Conservation (phyloP, 2,797 vertebrate genomes). For the Selene dorsalis region DNA sequence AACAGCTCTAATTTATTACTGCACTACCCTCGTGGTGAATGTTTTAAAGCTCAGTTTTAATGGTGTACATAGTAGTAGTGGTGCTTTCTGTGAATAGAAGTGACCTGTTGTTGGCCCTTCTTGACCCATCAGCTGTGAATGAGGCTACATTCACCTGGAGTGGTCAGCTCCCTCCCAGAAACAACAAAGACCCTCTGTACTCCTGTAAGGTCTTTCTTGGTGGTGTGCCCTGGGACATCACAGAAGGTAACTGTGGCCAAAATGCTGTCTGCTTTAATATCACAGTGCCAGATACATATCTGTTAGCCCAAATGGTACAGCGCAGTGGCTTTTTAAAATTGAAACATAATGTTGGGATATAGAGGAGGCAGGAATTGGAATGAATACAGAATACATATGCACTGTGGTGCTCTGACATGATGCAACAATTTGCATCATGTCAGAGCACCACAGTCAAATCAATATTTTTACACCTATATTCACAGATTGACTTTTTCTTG, state of each 20-base stretch:
- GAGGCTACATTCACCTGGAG: constrained; percentile 99
- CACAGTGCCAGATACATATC: background rate
- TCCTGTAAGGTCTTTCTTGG: constrained; percentile 99
- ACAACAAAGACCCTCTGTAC: constrained; percentile 97
- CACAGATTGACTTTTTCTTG: too few species aligned
- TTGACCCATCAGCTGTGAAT: constrained; percentile 88
- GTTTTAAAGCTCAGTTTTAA: background rate
- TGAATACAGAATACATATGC: background rate
- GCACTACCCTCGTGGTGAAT: background rate
- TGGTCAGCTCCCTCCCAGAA: constrained; percentile 95
- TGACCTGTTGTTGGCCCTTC: background rate
- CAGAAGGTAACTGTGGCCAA: constrained; percentile 87
- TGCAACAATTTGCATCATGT: too few species aligned
- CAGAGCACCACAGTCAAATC: too few species aligned
- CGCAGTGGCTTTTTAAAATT: background rate
- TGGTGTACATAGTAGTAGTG: too few species aligned
- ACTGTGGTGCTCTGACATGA: background rate
- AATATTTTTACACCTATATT: too few species aligned
- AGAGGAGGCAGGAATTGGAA: background rate
- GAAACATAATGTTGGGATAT: background rate
- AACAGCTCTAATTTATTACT: too few species aligned
- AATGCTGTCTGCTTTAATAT: background rate
- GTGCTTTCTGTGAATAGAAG: background rate
- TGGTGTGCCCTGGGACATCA: constrained; percentile 99
- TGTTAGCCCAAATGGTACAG: background rate